phyloP scores from a whole-genome alignment of 2,113 vertebrate genomes.

The Pelodiscus sinensis region DNA sequence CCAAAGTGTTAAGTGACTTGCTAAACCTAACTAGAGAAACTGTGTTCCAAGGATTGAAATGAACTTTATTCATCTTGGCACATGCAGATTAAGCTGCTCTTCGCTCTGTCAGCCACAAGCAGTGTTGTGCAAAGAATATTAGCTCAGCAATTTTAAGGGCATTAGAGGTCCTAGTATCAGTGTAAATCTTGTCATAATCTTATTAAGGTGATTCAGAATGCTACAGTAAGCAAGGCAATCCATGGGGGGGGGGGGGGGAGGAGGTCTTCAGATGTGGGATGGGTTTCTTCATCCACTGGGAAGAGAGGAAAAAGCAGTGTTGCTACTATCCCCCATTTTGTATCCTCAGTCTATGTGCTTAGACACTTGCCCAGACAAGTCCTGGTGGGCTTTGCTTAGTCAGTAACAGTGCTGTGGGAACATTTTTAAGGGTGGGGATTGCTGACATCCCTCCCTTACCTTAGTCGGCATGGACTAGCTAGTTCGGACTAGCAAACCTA shows the following conservation, averaged over 20 bases:
- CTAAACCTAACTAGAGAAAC: neutral
- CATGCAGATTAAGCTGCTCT: constrained; percentile 62
- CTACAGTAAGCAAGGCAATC: neutral
- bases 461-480: no score
- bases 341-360: neutral
- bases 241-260: accelerated
- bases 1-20: constrained; percentile 27
- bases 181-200: neutral
- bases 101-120: constrained; percentile 61
- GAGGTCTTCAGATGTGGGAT: neutral
- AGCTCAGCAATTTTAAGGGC: constrained; percentile 52
- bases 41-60: constrained; percentile 27
- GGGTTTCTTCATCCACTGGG: neutral
- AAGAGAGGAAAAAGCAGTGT: no score
- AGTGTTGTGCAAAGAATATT: constrained; percentile 19
- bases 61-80: constrained; percentile 42
- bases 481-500: no score
- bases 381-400: no score
- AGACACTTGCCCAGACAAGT: neutral
- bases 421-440: no score
- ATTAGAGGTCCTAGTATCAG: neutral
- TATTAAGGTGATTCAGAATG: neutral
- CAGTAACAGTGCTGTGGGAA: no score
- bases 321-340: no score
- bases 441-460: no score